A percentile compares a stretch with the other conserved stretches of the same genome.
Conservation (phyloP, 2,888 invertebrate genomes). For the Tanypteryx hageni region DNA sequence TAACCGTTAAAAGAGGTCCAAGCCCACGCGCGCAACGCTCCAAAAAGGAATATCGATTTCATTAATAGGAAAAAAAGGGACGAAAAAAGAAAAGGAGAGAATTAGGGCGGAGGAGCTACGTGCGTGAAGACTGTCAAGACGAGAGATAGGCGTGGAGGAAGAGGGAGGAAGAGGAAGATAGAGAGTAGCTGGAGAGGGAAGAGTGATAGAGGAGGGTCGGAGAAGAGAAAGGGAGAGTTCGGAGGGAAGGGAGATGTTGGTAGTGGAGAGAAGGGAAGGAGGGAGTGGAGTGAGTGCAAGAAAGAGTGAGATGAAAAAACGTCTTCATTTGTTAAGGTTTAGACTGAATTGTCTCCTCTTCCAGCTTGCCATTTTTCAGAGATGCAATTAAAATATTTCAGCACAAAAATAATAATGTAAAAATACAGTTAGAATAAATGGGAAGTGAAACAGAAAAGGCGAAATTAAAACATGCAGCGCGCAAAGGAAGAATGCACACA, state of each 20-base stretch:
- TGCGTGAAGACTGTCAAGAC: conserved; percentile 3
- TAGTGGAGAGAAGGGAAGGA: neutral
- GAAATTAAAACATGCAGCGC: too few species aligned
- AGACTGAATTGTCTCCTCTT: too few species aligned
- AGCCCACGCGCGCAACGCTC: neutral
- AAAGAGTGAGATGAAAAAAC: neutral
- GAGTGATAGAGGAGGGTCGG: too few species aligned
- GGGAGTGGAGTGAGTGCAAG: neutral
- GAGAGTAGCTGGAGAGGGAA: neutral
- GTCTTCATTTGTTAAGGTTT: neutral
- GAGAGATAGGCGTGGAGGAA: neutral
- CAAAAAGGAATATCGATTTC: conserved; percentile 12
- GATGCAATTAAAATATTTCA: too few species aligned
- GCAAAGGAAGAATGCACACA: too few species aligned
- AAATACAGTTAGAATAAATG: too few species aligned
- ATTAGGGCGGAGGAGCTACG: neutral
- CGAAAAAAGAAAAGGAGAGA: neutral
- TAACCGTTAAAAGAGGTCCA: neutral
- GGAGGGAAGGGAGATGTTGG: neutral
- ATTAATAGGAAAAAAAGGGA: neutral
- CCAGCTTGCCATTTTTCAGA: too few species aligned
- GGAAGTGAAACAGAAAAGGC: too few species aligned
- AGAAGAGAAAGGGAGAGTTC: neutral
- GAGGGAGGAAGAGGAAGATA: neutral
- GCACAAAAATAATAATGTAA: too few species aligned